These are phyloP conservation scores for Folsomia manolachei DNA, from an alignment of 2,888 invertebrate species.

Conservation along the genomic window DNA sequence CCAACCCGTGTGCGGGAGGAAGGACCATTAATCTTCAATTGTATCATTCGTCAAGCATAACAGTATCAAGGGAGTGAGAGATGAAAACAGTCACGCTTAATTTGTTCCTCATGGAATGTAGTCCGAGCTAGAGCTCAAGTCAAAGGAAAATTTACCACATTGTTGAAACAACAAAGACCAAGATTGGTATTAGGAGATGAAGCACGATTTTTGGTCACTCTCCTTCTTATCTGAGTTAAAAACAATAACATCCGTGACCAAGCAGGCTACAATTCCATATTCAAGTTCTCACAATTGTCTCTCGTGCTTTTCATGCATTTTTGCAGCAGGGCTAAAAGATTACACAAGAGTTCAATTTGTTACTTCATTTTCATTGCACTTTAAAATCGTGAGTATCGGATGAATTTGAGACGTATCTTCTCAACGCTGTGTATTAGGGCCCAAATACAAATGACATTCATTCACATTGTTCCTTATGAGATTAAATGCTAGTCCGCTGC, in stretches of 20 bases:
- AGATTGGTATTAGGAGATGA: neutral
- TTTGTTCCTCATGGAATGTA: slow-evolving; percentile 1
- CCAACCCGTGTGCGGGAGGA: neutral
- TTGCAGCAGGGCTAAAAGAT: neutral
- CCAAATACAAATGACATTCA: no score
- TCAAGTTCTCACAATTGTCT: slow-evolving; percentile 2
- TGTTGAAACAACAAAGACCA: no score
- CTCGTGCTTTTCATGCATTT: neutral
- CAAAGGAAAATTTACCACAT: neutral
- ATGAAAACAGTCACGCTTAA: neutral
- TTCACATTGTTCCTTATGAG: no score
- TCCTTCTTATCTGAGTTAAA: neutral
- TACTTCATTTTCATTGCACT: neutral
- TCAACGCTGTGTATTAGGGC: no score
- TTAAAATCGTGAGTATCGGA: neutral
- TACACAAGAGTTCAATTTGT: neutral
- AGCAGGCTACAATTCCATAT: neutral
- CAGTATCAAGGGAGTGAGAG: no score
- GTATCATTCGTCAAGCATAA: neutral
- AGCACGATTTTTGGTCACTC: slow-evolving; percentile 7
- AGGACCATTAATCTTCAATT: neutral
- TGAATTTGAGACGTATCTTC: neutral
- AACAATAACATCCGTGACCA: neutral
- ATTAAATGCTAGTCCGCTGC: no score
- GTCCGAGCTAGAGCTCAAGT: neutral